Evolutionary conservation across 1,140 invertebrate species (phyloP).

Genomic region (Vanessa atalanta): DNA sequence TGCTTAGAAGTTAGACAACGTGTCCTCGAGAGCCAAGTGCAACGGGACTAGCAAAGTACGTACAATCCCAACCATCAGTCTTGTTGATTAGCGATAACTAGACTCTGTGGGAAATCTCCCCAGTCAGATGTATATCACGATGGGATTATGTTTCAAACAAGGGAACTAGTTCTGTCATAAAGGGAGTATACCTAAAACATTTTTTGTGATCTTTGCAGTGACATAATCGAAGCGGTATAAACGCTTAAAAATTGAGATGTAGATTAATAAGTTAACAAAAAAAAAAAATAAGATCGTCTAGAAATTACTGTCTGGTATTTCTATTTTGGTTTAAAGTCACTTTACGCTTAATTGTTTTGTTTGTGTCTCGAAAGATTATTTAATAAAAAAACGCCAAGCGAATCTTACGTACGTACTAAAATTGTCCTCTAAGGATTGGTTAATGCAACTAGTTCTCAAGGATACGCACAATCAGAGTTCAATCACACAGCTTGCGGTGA

Average conservation of each 20-base stretch:
- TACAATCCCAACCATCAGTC: neutral
- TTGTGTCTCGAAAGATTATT: neutral
- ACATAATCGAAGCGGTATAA: too few relatives aligned
- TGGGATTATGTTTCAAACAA: neutral
- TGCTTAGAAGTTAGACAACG: too few relatives aligned
- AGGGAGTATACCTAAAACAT: neutral
- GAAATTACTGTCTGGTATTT: too few relatives aligned
- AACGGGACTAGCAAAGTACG: constrained; percentile 2
- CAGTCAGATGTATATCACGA: neutral
- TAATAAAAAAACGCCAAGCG: neutral
- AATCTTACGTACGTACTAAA: constrained; percentile 17
- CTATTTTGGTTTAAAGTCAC: too few relatives aligned
- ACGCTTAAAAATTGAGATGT: too few relatives aligned
- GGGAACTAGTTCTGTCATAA: neutral
- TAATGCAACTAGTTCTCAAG: constrained; percentile 63
- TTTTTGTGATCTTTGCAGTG: too few relatives aligned
- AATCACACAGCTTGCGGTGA: constrained; percentile 70
- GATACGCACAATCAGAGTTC: constrained; percentile 67
- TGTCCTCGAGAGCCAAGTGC: neutral
- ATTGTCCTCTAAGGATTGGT: constrained; percentile 23
- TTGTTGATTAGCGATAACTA: constrained; percentile 4
- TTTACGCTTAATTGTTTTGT: too few relatives aligned
- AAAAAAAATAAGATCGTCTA: neutral
- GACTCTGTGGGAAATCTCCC: neutral
- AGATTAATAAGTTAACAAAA: too few relatives aligned